A percentile compares a stretch with the other conserved stretches of the same genome.
phyloP scores from a whole-genome alignment of 1,140 invertebrate species.

The Pogonomyrmex barbatus region DNA sequence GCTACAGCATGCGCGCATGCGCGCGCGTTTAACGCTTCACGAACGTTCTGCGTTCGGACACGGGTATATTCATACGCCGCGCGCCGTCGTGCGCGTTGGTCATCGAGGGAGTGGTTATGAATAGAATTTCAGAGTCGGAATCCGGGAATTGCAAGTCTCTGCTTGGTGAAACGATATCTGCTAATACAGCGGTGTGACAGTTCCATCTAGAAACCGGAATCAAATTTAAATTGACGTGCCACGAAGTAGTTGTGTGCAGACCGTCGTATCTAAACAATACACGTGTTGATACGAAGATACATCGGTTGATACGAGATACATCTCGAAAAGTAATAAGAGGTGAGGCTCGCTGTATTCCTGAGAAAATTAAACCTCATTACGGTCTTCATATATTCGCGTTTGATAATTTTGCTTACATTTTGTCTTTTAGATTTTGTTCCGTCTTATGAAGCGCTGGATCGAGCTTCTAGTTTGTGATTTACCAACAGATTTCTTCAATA shows the following conservation, averaged over 20 bases:
- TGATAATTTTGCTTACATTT: neutral
- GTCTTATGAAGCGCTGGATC: no score
- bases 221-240: no score
- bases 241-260: neutral
- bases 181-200: no score
- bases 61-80: slow-evolving; percentile 39
- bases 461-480: neutral
- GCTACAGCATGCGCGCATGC: no score
- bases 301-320: no score
- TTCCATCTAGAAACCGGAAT: no score
- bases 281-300: neutral
- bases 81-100: no score
- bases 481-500: neutral
- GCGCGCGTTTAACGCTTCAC: neutral
- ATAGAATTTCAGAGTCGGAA: neutral
- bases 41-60: slow-evolving; percentile 21
- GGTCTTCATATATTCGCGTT: neutral
- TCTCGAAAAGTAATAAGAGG: neutral
- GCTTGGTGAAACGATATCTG: neutral
- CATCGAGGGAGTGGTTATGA: no score
- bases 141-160: neutral
- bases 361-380: neutral
- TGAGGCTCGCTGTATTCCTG: neutral
- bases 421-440: neutral
- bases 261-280: neutral